Base-by-base conservation (phyloP, 2,797 vertebrate species). In the Molossus alvarezi region DNA sequence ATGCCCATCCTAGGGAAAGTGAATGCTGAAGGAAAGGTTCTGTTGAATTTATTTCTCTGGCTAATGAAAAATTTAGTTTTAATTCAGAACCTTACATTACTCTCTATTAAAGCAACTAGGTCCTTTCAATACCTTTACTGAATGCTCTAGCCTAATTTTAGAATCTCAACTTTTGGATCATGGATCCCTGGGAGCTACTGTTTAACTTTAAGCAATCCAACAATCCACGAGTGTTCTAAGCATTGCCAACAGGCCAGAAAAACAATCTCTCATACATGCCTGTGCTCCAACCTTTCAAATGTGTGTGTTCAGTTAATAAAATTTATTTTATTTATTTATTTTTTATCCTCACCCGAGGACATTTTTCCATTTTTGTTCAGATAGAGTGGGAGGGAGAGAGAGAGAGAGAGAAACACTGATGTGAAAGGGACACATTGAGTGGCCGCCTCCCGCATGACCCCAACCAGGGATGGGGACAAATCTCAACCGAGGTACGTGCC, bases 91-190 rank as follows among this genome's bases (percentile, higher is more conserved):
- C 27, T 83, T 64, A 27, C 21, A 20, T 64, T 93, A 64, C 37
- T 58, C 45, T 89, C 37, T 69, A n/a, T 62, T 55, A 73, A 86
- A 94, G 69, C 29, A 88, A 64, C 6, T 37, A 45, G 80, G 57
- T 4, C 33, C 17, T 53, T 81, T 62, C n/a, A 29, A 48, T 58
- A 48, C 20, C 33, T 94, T 65, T 45, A 41, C 60, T 89, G 57
- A 88, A 65, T 48, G 83, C 76, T 89, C 25, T 53, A 18, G 67
- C 48, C 62, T 86, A 94, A 93, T 37, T 94, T 9, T 67, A n/a
- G 33, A 90, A 93, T 64, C 71, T 18, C n/a, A 75, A 17, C 48
- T 80, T 87, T 94, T 18, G 3, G 60, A 12, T 76, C 75, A 80
- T 37, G 14, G 62, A 64, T 64, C 8, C 58, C 53, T 27, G 23